phyloP scores from a whole-genome alignment of 2,797 vertebrate species.

The Acomys russatus region DNA sequence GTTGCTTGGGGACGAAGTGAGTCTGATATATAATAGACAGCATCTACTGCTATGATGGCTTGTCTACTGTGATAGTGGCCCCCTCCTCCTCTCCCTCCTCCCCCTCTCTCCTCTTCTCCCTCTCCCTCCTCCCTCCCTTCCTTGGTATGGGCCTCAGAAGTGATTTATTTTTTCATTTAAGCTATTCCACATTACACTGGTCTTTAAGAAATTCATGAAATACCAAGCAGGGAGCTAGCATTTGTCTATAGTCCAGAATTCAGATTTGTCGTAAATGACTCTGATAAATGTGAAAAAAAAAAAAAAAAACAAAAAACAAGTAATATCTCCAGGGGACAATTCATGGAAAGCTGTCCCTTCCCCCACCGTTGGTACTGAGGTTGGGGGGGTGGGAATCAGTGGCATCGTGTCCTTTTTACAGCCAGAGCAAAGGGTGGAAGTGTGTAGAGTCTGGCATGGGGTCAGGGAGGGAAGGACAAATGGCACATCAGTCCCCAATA shows the following conservation, averaged over 20 bases:
- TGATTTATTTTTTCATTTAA: not conserved
- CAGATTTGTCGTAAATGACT: conserved; percentile 29
- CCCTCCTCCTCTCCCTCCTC: not conserved
- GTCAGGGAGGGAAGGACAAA: conserved; percentile 45
- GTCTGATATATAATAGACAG: not conserved
- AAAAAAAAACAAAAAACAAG: not conserved
- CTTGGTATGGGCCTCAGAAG: not conserved
- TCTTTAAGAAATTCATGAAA: not conserved
- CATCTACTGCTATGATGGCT: not conserved
- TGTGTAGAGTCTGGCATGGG: not conserved
- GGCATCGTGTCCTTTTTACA: conserved; percentile 16
- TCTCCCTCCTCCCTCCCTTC: not conserved
- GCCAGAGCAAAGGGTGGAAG: conserved; percentile 32
- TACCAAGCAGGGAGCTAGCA: not conserved
- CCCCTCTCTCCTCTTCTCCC: not conserved
- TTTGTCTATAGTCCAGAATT: conserved; percentile 53
- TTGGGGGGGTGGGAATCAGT: not conserved
- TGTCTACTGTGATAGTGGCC: not conserved
- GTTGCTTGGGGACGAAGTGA: not conserved
- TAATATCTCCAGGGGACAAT: not conserved
- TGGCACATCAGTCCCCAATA: conserved; percentile 65
- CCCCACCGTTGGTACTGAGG: not conserved
- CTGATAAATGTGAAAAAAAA: conserved; percentile 25
- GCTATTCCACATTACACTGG: not conserved
- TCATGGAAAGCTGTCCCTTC: not conserved